These are phyloP conservation scores for Tenthredo distinguenda DNA, from an alignment of 2,888 invertebrate species.

Conservation along the genomic window DNA sequence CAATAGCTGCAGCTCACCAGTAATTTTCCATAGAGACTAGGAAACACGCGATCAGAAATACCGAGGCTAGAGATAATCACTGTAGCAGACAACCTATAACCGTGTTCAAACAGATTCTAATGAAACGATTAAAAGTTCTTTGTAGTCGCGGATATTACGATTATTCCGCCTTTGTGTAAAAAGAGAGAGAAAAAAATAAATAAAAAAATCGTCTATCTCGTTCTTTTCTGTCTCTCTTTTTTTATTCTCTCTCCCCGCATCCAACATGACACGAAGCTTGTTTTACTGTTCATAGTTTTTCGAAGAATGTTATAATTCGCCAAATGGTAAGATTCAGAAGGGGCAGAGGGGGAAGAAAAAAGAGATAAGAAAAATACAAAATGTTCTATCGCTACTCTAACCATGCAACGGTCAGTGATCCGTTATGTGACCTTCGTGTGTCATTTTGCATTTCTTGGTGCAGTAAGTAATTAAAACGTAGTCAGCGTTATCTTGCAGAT, in stretches of 20 bases:
- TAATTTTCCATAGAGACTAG: constrained; percentile 35
- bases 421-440: constrained; percentile 63
- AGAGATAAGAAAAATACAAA: background rate
- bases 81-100: constrained; percentile 17
- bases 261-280: background rate
- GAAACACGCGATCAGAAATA: constrained; percentile 44
- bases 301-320: no score
- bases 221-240: background rate
- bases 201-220: no score
- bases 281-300: background rate
- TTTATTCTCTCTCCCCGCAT: background rate
- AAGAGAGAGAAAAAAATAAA: no score
- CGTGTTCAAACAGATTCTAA: constrained; percentile 41
- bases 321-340: no score
- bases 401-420: constrained; percentile 63
- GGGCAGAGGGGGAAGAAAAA: no score
- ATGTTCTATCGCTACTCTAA: background rate
- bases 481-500: constrained; percentile 71
- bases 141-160: background rate
- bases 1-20: constrained; percentile 10
- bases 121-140: constrained; percentile 40
- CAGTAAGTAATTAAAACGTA: constrained; percentile 72
- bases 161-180: background rate
- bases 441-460: constrained; percentile 63
- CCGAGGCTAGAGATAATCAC: constrained; percentile 49